Percentiles rank a stretch among this genome's conserved stretches.
These are phyloP conservation scores for Escarpia spicata DNA, from an alignment of 2,888 invertebrate species.

Conservation along the genomic window DNA sequence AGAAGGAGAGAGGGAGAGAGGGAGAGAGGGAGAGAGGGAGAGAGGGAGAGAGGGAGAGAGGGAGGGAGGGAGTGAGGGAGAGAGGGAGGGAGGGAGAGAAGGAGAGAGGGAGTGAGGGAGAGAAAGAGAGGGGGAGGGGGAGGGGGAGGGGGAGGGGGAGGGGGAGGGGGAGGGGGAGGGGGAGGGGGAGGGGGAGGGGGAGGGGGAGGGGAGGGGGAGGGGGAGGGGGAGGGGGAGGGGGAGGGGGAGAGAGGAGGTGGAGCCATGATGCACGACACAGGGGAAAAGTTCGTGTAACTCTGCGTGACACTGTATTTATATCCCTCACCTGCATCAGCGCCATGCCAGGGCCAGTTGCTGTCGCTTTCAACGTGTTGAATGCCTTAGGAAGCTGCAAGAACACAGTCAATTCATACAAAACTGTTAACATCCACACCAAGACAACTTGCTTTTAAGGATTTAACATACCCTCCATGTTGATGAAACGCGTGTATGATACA, in stretches of 20 bases:
- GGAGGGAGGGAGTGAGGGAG: not conserved
- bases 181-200: not conserved
- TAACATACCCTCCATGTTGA: not conserved
- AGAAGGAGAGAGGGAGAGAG: not conserved
- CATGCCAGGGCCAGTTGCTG: constrained; percentile 90
- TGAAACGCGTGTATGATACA: no score
- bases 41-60: not conserved
- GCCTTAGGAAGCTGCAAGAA: constrained; percentile 76
- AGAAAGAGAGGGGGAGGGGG: not conserved
- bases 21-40: not conserved
- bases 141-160: not conserved
- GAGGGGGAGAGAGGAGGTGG: not conserved
- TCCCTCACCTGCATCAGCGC: constrained; percentile 80
- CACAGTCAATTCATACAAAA: not conserved
- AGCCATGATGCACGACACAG: not conserved
- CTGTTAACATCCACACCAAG: not conserved
- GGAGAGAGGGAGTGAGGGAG: not conserved
- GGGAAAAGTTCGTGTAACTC: not conserved
- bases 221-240: not conserved
- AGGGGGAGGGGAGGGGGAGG: not conserved
- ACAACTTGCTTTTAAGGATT: not conserved
- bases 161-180: not conserved
- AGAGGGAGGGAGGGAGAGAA: not conserved
- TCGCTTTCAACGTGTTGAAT: constrained; percentile 92
- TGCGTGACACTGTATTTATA: not conserved